Evolutionary conservation across 2,113 vertebrate genomes (phyloP).

Genomic region (Setophaga petechia): DNA sequence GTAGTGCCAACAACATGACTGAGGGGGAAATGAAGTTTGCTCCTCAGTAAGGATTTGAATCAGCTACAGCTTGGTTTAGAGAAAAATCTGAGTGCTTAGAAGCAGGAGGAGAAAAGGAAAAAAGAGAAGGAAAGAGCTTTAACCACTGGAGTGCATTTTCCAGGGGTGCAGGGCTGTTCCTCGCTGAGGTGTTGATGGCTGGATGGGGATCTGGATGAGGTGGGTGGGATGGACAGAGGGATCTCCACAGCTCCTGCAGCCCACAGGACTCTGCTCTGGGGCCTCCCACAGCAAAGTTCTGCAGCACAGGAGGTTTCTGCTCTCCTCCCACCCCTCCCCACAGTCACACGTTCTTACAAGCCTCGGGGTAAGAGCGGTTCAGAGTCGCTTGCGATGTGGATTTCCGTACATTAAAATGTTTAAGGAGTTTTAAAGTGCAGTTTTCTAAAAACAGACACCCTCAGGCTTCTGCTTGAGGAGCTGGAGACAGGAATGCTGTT

Average conservation of each 20-base stretch:
- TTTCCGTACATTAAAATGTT: not conserved
- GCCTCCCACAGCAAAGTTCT: not conserved
- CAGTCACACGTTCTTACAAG: not conserved
- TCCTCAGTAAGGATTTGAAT: accelerated
- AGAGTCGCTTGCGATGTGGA: accelerated
- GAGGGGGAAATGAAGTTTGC: not conserved
- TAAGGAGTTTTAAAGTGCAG: not conserved
- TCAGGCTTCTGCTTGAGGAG: conserved; percentile 11
- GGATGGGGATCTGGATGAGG: accelerated
- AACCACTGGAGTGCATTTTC: not conserved
- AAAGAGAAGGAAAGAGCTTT: not conserved
- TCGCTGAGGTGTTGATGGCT: not conserved
- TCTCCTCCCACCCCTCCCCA: not conserved
- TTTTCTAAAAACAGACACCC: not conserved
- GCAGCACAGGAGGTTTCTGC: not conserved
- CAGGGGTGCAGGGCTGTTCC: not conserved
- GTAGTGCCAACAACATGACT: accelerated
- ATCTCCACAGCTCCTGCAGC: not conserved
- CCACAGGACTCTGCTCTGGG: not conserved
- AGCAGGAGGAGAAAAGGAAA: not conserved
- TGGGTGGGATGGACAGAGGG: not conserved
- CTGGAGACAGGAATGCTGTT: not conserved
- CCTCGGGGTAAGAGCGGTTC: not conserved
- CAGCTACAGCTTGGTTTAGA: not conserved
- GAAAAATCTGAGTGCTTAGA: not conserved